These are phyloP conservation scores for Glyptemys insculpta DNA, from an alignment of 2,797 vertebrate species.

Conservation along the genomic window DNA sequence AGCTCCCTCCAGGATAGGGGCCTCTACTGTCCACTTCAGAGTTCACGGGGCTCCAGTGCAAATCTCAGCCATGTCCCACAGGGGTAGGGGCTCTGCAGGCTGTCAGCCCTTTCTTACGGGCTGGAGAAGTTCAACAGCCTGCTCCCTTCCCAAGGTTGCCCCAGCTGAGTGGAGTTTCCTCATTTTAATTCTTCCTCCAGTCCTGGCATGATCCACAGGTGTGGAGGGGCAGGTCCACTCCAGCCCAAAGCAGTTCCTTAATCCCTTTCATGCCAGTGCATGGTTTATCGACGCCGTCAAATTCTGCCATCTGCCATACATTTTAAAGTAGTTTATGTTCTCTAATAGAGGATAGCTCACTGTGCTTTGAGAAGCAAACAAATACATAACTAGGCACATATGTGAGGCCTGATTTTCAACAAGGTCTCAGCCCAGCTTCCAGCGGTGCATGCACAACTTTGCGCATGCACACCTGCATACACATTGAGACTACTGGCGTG, in stretches of 20 bases:
- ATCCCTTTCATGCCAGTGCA: not conserved
- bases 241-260: not conserved
- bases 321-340: not conserved
- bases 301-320: fast-evolving
- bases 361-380: not conserved
- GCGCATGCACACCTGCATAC: not conserved
- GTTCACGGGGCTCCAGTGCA: not conserved
- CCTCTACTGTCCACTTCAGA: not conserved
- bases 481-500: fast-evolving
- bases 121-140: not conserved
- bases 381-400: not conserved
- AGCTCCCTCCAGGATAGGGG: not conserved
- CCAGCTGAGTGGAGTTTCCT: not conserved
- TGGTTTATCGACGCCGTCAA: not conserved
- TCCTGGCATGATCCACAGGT: not conserved
- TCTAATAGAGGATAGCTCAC: not conserved
- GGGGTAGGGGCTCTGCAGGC: not conserved
- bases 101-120: not conserved
- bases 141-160: not conserved
- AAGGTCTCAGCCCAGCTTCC: not conserved
- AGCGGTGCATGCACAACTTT: fast-evolving
- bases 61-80: not conserved
- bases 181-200: not conserved
- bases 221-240: not conserved
- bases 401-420: fast-evolving